Percentiles rank a stretch among this genome's conserved stretches.
These are phyloP conservation scores for Leptinotarsa haldemani DNA, from an alignment of 2,888 invertebrate species.

Conservation along the genomic window DNA sequence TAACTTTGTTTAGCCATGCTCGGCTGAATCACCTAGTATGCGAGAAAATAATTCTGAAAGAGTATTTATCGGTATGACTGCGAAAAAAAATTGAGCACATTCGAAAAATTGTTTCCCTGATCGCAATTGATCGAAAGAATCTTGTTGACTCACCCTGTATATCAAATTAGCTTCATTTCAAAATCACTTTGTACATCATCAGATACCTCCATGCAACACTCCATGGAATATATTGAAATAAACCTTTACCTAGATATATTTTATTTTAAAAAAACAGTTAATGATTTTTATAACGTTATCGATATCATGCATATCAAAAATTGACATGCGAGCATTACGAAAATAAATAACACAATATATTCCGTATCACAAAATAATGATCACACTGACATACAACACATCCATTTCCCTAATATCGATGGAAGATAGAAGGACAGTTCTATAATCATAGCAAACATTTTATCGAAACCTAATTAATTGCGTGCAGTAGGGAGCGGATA, in stretches of 20 bases:
- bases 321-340: background rate
- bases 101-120: no score
- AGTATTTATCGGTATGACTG: no score
- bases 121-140: no score
- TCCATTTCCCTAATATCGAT: conserved; percentile 1
- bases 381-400: background rate
- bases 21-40: no score
- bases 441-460: background rate
- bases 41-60: no score
- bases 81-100: no score
- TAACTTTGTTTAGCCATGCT: no score
- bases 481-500: background rate
- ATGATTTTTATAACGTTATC: background rate
- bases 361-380: background rate
- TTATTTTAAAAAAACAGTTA: background rate
- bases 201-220: no score
- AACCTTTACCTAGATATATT: background rate
- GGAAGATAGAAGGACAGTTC: background rate
- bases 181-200: no score
- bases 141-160: no score
- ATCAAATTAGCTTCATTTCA: no score
- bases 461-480: conserved; percentile 3
- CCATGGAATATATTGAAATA: background rate
- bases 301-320: background rate
- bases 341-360: background rate